Base-by-base conservation (phyloP, 2,797 vertebrate genomes). In the Girardinus metallicus region DNA sequence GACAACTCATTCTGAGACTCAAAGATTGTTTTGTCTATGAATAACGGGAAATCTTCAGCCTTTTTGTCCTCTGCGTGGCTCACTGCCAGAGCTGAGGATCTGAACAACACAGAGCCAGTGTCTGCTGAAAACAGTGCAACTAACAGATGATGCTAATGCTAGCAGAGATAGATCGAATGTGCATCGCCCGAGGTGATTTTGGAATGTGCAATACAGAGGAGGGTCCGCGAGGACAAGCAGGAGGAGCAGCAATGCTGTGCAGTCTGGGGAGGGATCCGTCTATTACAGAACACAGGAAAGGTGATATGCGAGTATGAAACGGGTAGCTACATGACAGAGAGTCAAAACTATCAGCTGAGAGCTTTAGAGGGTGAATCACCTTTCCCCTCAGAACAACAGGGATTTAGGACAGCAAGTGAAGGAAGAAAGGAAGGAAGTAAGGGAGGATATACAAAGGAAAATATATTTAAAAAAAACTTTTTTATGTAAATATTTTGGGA, bases 21-120 rank as follows among this genome's bases (percentile, higher is more conserved):
- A 93, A 93, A 91, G 89, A 83, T 89, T 91, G 92, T 95, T 94
- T 95, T 94, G 93, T 95, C 93, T 94, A 80, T 80, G 85, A 91
- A 91, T 85, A 91, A 89, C 88, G 86, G 88, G 85, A 88, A 90
- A 91, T 90, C 81, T 85, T 91, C 86, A 86, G 77, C 80, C 46
- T 89, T 83, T 89, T 82, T 90, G 91, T 92, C 79, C 87, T 86
- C 86, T 83, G 74, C 66, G 34, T 81, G 88, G 92, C 88, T 86
- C 78, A 76, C 75, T 62, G 90, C 91, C 91, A 92, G 84, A 86
- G 21, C 80, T 81, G 88, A 86, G 83, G 80, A 83, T 85, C 79
- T 79, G 86, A 89, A 90, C 87, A n/a, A 94, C 83, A 90, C 86
- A 87, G 83, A 43, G 74, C 75, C 78, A 90, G 82, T 91, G 89